Evolutionary conservation across 2,113 vertebrate species (phyloP), one percentile per base, ranked within the genome.

Genomic region (Cisticola juncidis): DNA sequence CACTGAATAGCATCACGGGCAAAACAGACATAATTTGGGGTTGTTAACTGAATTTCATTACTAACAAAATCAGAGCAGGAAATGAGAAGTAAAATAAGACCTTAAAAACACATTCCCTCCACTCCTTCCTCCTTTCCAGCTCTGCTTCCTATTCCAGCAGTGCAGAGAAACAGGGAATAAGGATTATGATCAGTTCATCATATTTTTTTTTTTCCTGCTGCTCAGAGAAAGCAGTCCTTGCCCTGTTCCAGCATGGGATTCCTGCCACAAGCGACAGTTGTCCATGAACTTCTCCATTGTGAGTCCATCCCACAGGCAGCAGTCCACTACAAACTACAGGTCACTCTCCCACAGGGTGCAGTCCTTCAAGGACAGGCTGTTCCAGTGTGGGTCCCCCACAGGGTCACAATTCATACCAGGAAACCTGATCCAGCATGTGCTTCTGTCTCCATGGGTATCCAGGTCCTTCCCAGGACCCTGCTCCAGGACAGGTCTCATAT

Each of bases 351-450:
- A 77, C 6, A 6, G 35, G 12, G 10, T 77, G 23, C 45, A 61
- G 16, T 20, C 56, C 15, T 61, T 61, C 44, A 48, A 48, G 56
- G 15, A 48, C n/a, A 61, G 35, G 12, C 9, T 38, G 56, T 12
- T 50, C 28, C 45, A 33, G 5, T 0, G 0, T 33, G 22, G 28
- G 9, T 26, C 5, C 7, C 14, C 28, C 16, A 38, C 0, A 2
- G 44, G 12, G 12, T 20, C 44, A 19, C n/a, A 50, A 20, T 13
- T 26, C 35, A 28, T 78, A 16, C 17, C 29, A 62, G 35, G 0
- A n/a, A 42, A 42, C 45, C 23, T 62, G 13, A 2, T 13, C 14
- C 17, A 20, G 0, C 1, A 1, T 4, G 23, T 29, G 18, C 29
- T 51, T 23, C 24, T 78, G 1, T 51, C 58, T 42, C 4, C 14